These are phyloP conservation scores for Camponotus fellah DNA, from an alignment of 2,888 invertebrate species.

Conservation along the genomic window DNA sequence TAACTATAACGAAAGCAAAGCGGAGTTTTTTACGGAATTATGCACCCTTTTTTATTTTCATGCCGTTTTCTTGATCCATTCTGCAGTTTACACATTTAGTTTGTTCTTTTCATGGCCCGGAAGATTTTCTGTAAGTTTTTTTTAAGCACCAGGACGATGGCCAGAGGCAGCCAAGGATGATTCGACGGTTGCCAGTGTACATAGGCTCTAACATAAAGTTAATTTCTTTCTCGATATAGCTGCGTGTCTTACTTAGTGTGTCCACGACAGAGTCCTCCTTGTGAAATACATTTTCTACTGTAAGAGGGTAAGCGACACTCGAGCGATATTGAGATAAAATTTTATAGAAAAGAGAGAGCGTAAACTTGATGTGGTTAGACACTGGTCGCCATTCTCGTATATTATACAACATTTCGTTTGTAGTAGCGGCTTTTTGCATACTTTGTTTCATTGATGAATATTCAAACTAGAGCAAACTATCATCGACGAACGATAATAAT, in stretches of 20 bases:
- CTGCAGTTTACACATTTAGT: constrained; percentile 73
- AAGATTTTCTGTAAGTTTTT: constrained; percentile 76
- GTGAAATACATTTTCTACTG: constrained; percentile 44
- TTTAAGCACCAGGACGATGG: constrained; percentile 81
- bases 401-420: constrained; percentile 62
- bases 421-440: constrained; percentile 52
- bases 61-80: constrained; percentile 57
- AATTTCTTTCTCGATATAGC: constrained; percentile 79
- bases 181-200: constrained; percentile 77
- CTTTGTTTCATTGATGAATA: constrained; percentile 51
- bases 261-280: constrained; percentile 75
- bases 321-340: constrained; percentile 53
- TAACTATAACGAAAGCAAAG: constrained; percentile 74
- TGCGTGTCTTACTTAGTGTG: constrained; percentile 80
- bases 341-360: constrained; percentile 78
- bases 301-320: constrained; percentile 63
- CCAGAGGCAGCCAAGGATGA: constrained; percentile 78
- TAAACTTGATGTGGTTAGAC: constrained; percentile 77
- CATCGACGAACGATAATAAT: constrained; percentile 70
- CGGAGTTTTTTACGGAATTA: constrained; percentile 52
- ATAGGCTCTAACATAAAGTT: constrained; percentile 78
- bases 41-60: constrained; percentile 71
- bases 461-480: constrained; percentile 71
- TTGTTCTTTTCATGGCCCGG: constrained; percentile 86
- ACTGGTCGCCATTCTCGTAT: constrained; percentile 63